Evolutionary conservation across 2,888 invertebrate species (phyloP), one percentile per base, ranked within the genome.

Genomic region (Chymomyza amoena): DNA sequence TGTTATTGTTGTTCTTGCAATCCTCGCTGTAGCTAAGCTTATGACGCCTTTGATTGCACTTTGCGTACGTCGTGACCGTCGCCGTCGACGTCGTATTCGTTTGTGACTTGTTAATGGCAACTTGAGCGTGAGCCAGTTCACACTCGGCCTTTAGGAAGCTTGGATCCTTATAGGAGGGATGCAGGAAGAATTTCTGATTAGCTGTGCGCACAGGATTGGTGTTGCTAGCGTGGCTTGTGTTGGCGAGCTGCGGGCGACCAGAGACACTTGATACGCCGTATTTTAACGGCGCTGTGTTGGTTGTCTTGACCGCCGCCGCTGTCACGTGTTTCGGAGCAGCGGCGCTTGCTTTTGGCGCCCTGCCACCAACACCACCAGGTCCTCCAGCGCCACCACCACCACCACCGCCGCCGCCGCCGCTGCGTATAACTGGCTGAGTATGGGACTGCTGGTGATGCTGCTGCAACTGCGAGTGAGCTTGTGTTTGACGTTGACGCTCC

Each of bases 141-240:
- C 90, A 92, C 77, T 92, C 92, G 66, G 84, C 89, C 77, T 90
- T 91, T 0, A 92, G 84, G 69, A 92, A 92, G 67, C 89, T 89
- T 66, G 90, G 87, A 84, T 92, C 90, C 79, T 90, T 90, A 75
- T 87, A 91, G 45, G 85, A 86, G 65, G 90, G 83, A 1, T 89
- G 78, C 62, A 91, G 76, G 62, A 90, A 91, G 73, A 88, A 91
- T 10, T 84, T 78, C 68, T 88, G 85, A 79, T 90, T 90, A 61
- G 88, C 90, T 54, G 81, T 79, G 68, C 90, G 83, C 51, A 90
- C 91, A 0, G 90, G 80, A 80, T 90, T 90, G 13, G 66, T 70
- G 28, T 45, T 45, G 39, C 39, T 45, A 45, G 39, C 2, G 13
- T 13, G 39, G 13, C 4, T 45, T 45, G 13, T 45, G 39, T 7